Evolutionary conservation across 2,888 invertebrate species (phyloP).

Genomic region (Drosophila fulvimacula): DNA sequence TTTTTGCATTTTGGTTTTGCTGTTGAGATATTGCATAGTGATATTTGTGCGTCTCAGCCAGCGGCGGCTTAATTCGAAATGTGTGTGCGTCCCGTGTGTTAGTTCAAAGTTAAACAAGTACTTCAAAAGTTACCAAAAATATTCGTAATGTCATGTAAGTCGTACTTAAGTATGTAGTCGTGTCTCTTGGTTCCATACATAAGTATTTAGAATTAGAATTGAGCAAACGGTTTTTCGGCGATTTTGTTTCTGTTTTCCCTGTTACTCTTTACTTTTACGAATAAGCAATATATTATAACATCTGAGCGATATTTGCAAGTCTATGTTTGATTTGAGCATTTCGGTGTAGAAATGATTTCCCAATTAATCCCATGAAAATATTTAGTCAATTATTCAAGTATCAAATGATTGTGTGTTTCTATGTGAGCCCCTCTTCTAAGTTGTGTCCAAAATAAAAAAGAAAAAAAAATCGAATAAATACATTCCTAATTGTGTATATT

Average conservation of each 20-base stretch:
- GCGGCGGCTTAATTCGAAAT: conserved; percentile 42
- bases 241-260: conserved; percentile 20
- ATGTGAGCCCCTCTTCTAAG: conserved; percentile 40
- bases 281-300: conserved; percentile 67
- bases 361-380: conserved; percentile 5
- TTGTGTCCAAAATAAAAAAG: conserved; percentile 44
- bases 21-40: conserved; percentile 47
- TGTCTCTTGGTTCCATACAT: conserved; percentile 28
- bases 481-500: conserved; percentile 57
- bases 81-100: conserved; percentile 54
- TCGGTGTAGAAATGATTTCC: background rate
- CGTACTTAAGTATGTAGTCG: conserved; percentile 24
- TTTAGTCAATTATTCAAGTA: conserved; percentile 68
- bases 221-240: conserved; percentile 14
- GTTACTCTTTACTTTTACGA: conserved; percentile 16
- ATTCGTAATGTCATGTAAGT: conserved; percentile 15
- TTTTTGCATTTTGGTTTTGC: conserved; percentile 4
- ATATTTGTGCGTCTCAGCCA: conserved; percentile 51
- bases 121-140: conserved; percentile 51
- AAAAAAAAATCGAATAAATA: background rate
- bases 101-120: conserved; percentile 65
- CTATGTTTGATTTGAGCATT: conserved; percentile 13
- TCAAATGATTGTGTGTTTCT: conserved; percentile 40
- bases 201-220: conserved; percentile 17
- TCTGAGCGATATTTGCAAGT: background rate